These are phyloP conservation scores for Hedychridium roseum DNA, from an alignment of 2,888 invertebrate species.

Conservation along the genomic window DNA sequence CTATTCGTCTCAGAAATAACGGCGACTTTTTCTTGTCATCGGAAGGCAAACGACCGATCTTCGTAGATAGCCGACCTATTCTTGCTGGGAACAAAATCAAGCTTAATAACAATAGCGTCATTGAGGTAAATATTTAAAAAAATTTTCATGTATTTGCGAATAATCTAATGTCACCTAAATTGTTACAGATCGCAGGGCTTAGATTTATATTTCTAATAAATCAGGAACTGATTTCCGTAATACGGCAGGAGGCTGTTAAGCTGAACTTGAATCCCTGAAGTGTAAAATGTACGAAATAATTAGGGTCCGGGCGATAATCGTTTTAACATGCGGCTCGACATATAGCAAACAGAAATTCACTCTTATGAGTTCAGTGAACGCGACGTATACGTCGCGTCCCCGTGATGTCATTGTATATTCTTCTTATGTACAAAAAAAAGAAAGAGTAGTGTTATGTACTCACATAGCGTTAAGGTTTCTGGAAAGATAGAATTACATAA, in stretches of 20 bases:
- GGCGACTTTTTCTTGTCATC: constrained; percentile 96
- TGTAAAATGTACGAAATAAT: too few species aligned
- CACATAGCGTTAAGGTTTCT: too few species aligned
- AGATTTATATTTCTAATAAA: constrained; percentile 94
- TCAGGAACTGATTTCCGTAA: constrained; percentile 88
- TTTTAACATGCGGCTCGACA: too few species aligned
- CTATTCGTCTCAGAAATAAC: constrained; percentile 86
- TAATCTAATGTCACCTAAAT: not conserved
- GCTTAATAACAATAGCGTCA: constrained; percentile 91
- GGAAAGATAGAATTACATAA: too few species aligned
- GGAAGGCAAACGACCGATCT: constrained; percentile 93
- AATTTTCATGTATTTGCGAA: not conserved
- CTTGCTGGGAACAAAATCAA: constrained; percentile 88
- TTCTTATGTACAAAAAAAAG: too few species aligned
- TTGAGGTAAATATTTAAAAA: constrained; percentile 74
- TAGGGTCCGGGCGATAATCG: too few species aligned
- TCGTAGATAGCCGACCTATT: constrained; percentile 92
- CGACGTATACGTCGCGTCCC: too few species aligned
- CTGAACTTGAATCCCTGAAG: constrained; percentile 69
- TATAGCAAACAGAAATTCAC: too few species aligned
- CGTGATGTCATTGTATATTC: too few species aligned
- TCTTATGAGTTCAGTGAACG: too few species aligned
- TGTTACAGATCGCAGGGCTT: constrained; percentile 81
- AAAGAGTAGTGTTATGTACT: too few species aligned
- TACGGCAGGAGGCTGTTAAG: constrained; percentile 87